Conservation (phyloP, 2,888 invertebrate genomes). For the Sarcophaga carnaria region DNA sequence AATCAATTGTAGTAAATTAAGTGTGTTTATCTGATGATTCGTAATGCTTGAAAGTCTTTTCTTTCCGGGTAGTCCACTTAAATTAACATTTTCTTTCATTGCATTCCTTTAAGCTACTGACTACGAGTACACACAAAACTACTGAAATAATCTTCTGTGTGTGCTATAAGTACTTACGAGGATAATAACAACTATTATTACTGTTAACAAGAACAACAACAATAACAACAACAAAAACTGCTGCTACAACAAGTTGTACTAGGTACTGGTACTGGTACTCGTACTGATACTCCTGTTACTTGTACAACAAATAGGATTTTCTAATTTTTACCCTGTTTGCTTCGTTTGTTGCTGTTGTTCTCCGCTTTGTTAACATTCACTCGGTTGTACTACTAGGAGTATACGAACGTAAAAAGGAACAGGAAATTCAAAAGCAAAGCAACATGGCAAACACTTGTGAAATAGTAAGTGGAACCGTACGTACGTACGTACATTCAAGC, state of each 20-base stretch:
- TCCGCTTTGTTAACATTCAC: background rate
- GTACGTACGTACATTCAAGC: constrained; percentile 9
- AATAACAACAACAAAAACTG: background rate
- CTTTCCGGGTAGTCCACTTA: no score
- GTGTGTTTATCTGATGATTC: no score
- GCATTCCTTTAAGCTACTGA: constrained; percentile 4
- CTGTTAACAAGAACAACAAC: background rate
- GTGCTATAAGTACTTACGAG: constrained; percentile 50
- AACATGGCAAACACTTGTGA: constrained; percentile 46
- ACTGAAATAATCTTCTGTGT: constrained; percentile 28
- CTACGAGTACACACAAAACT: background rate
- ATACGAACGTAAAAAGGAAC: background rate
- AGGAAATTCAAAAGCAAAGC: constrained; percentile 43
- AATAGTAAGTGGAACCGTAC: constrained; percentile 37
- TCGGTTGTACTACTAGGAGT: background rate
- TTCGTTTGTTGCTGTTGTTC: constrained; percentile 9
- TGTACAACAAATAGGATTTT: constrained; percentile 37
- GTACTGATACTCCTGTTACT: background rate
- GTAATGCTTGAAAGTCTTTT: no score
- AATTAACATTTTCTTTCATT: no score
- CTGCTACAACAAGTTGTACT: no score
- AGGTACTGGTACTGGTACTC: no score
- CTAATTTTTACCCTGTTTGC: background rate
- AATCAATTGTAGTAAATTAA: no score
- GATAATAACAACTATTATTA: constrained; percentile 61